phyloP scores from a whole-genome alignment of 1,140 invertebrate genomes.

The Portunus trituberculatus region DNA sequence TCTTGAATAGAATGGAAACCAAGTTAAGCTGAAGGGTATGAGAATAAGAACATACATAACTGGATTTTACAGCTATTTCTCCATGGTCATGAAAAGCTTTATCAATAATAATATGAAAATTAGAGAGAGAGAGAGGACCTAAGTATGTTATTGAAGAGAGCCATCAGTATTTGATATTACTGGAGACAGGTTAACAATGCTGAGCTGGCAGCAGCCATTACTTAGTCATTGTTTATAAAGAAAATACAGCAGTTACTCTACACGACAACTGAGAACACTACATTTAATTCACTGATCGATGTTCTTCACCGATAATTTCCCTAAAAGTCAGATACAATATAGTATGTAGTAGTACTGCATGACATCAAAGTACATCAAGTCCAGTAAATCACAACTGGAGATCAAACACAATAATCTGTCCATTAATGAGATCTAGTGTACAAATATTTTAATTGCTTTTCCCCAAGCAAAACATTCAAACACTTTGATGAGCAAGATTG shows the following conservation, averaged over 20 bases:
- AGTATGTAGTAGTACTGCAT: slow-evolving; percentile 38
- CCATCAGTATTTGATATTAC: slow-evolving; percentile 30
- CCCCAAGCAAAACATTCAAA: slow-evolving; percentile 62
- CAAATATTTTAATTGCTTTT: slow-evolving; percentile 44
- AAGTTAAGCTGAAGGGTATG: neutral
- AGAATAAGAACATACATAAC: neutral
- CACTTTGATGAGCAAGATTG: slow-evolving; percentile 68
- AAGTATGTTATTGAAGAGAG: slow-evolving; percentile 29
- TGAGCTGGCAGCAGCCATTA: neutral
- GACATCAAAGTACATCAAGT: slow-evolving; percentile 58
- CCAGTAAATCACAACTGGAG: slow-evolving; percentile 57
- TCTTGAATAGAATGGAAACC: neutral
- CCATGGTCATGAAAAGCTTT: neutral
- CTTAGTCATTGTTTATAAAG: slow-evolving; percentile 28
- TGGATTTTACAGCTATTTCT: too few species aligned
- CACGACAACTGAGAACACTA: slow-evolving; percentile 61
- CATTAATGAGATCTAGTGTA: slow-evolving; percentile 60
- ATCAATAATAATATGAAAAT: neutral
- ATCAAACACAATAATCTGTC: slow-evolving; percentile 53
- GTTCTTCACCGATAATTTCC: slow-evolving; percentile 31
- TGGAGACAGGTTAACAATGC: slow-evolving; percentile 10
- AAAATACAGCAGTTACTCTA: slow-evolving; percentile 35
- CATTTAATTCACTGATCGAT: slow-evolving; percentile 34
- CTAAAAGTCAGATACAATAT: slow-evolving; percentile 47
- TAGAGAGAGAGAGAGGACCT: neutral